Conservation (phyloP, 2,113 vertebrate genomes). For the Pomatostomus ruficeps region DNA sequence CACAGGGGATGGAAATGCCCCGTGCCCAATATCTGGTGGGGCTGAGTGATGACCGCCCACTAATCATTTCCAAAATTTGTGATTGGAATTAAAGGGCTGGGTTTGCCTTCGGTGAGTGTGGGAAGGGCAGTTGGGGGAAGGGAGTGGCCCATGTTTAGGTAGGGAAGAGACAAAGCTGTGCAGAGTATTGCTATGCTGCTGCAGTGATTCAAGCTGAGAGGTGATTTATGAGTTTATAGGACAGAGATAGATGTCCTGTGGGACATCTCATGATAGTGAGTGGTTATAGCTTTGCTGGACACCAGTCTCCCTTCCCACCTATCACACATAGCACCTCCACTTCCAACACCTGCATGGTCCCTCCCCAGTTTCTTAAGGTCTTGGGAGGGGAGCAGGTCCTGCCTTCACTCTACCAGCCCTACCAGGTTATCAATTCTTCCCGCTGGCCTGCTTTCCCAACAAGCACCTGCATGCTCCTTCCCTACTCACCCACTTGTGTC, state of each 20-base stretch:
- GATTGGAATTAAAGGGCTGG: background rate
- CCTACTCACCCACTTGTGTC: background rate
- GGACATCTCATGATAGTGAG: background rate
- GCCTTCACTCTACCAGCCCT: background rate
- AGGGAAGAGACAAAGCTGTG: background rate
- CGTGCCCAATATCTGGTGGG: background rate
- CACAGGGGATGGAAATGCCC: conserved; percentile 13
- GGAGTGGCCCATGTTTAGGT: fast-evolving
- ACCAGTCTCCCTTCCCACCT: background rate
- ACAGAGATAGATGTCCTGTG: background rate
- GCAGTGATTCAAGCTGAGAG: background rate
- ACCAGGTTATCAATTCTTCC: fast-evolving
- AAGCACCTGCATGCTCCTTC: background rate
- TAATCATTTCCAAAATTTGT: conserved; percentile 51
- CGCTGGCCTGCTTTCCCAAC: background rate
- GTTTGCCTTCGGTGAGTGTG: background rate
- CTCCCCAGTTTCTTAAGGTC: background rate
- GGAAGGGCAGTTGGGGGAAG: background rate
- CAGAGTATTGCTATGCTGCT: background rate
- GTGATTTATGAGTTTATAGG: background rate
- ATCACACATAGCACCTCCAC: background rate
- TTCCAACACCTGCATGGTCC: background rate
- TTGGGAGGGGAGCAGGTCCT: background rate
- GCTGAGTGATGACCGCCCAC: conserved; percentile 31
- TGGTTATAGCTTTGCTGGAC: background rate